Percentiles rank a stretch among this genome's conserved stretches.
These are phyloP conservation scores for Drosophila mimica DNA, from an alignment of 2,888 invertebrate species.

Conservation along the genomic window DNA sequence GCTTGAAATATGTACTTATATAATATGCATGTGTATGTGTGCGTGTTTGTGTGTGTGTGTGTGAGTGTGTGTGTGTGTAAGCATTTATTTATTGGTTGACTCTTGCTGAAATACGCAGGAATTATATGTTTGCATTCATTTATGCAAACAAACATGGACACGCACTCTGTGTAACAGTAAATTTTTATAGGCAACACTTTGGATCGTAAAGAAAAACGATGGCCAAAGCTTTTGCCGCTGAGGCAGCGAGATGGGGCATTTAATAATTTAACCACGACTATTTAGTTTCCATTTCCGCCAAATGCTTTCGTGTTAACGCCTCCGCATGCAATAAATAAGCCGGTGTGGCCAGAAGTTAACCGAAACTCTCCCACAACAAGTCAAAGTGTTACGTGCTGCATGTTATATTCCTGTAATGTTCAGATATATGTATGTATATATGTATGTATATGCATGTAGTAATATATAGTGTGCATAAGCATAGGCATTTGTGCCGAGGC, in stretches of 20 bases:
- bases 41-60: conserved; percentile 21
- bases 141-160: conserved; percentile 67
- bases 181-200: conserved; percentile 70
- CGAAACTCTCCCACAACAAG: conserved; percentile 51
- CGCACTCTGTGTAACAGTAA: conserved; percentile 47
- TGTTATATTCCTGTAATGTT: conserved; percentile 40
- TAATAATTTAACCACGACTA: conserved; percentile 79
- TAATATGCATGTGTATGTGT: conserved; percentile 8
- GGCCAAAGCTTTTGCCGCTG: conserved; percentile 27
- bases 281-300: conserved; percentile 76
- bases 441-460: neutral
- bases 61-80: conserved; percentile 24
- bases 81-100: conserved; percentile 36
- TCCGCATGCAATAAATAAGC: conserved; percentile 70
- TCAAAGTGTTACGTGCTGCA: conserved; percentile 44
- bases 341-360: conserved; percentile 59
- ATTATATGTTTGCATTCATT: conserved; percentile 68
- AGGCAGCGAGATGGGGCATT: conserved; percentile 53
- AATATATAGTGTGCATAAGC: conserved; percentile 27
- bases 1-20: conserved; percentile 15
- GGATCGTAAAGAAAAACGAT: conserved; percentile 73
- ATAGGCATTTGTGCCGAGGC: conserved; percentile 27
- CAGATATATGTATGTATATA: conserved; percentile 7
- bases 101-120: conserved; percentile 36
- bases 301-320: conserved; percentile 75